Base-by-base conservation (phyloP, 2,888 invertebrate genomes). In the Hypena proboscidalis region DNA sequence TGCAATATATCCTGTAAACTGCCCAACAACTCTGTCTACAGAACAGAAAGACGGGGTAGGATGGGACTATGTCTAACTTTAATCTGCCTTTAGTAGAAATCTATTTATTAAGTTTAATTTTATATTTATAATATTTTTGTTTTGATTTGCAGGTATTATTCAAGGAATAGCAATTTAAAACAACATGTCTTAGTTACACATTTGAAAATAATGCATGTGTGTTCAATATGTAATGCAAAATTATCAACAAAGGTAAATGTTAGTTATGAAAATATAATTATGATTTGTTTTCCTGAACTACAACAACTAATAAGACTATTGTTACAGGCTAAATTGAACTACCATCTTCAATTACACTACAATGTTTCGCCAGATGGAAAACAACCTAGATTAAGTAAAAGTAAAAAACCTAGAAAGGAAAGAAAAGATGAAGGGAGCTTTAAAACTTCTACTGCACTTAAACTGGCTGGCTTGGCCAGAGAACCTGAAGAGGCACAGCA, bases 131-230 rank as follows among this genome's bases (percentile, higher is more conserved):
- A 6, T 27, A 7, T 21, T 9, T 25, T 10, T 9, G 21, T 11
- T 29, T 20, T 36, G 2, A 0, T 20, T 83, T 78, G 20, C 78
- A 89, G 92, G 31, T 72, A 75, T 39, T 94, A 93, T 69, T 78
- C 84, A 3, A 90, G 89, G 47, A 90, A 90, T 53, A 87, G 83
- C 25, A 94, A 93, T 79, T 79, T 94, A 10, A 85, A 81, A 1
- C 85, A 90, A 38, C 94, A 94, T 54, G 82, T 93, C 40, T 58
- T 80, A 39, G 77, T 77, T 1, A 86, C 80, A 20, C 94, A 94
- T 63, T 67, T 88, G 9, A 88, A 88, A 1, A 59, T 84, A 2
- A 91, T 75, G 23, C 91, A 90, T 67, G 72, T 82, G 26, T 93
- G 93, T 58, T 63, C 66, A 5, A 58, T 89, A 1, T 90, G 90